Evolutionary conservation across 2,888 invertebrate species (phyloP).

Genomic region (Bembecia ichneumoniformis): DNA sequence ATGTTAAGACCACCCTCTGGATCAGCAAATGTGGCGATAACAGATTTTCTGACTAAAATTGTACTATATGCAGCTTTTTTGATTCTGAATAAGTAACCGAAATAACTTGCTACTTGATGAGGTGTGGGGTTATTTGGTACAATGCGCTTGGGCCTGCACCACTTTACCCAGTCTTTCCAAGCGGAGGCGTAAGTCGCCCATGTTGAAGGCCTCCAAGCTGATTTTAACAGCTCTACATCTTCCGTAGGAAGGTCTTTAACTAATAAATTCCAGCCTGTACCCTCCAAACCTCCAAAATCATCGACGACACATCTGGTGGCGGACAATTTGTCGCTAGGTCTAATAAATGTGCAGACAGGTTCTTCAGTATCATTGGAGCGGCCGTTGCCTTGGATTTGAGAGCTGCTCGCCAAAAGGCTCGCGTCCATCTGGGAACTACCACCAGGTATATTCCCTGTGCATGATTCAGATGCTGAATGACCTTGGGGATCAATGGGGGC

Average conservation of each 20-base stretch:
- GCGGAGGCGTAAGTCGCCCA: not conserved
- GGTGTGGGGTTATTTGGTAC: not conserved
- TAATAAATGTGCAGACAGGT: not conserved
- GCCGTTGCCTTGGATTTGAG: not conserved
- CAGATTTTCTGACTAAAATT: too few species aligned
- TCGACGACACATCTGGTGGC: not conserved
- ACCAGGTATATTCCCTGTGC: not conserved
- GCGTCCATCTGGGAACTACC: not conserved
- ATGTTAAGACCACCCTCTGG: too few species aligned
- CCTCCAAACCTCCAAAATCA: not conserved
- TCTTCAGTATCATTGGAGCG: not conserved
- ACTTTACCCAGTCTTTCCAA: not conserved
- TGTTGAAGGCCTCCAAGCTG: not conserved
- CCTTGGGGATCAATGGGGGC: constrained; percentile 10
- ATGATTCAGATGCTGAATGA: too few species aligned
- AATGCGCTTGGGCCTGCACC: not conserved
- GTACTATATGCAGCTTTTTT: too few species aligned
- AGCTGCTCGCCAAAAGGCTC: not conserved
- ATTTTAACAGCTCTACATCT: not conserved
- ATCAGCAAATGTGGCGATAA: too few species aligned
- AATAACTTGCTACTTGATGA: not conserved
- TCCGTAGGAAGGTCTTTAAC: not conserved
- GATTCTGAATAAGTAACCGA: too few species aligned
- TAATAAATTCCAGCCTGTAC: not conserved
- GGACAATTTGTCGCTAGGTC: not conserved